These are phyloP conservation scores for Arctia plantaginis DNA, from an alignment of 2,888 invertebrate genomes.

Conservation along the genomic window DNA sequence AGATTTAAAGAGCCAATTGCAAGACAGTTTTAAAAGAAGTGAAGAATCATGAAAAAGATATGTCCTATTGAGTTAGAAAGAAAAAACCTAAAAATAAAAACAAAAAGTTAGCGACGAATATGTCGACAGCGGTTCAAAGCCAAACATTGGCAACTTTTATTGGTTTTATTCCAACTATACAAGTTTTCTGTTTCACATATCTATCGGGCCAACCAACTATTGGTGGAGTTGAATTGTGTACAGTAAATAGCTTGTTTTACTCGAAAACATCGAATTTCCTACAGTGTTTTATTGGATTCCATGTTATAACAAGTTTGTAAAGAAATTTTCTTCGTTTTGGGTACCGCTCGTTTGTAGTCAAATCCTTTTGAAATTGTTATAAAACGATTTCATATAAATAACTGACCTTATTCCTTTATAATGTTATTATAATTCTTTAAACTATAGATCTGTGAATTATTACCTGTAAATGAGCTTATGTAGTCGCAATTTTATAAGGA, in stretches of 20 bases:
- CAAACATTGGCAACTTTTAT: conserved; percentile 77
- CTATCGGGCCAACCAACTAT: conserved; percentile 70
- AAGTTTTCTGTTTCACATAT: conserved; percentile 77
- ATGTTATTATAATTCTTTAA: background rate
- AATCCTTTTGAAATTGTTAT: conserved; percentile 48
- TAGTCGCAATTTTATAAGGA: background rate
- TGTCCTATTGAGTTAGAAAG: conserved; percentile 28
- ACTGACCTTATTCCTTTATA: too few relatives aligned
- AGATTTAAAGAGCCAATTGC: background rate
- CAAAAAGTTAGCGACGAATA: conserved; percentile 51
- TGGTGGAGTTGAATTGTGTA: conserved; percentile 74
- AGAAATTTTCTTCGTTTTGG: conserved; percentile 63
- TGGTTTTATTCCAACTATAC: conserved; percentile 72
- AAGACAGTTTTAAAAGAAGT: conserved; percentile 20
- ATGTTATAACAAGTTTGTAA: conserved; percentile 73
- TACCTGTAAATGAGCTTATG: background rate
- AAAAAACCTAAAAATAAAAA: conserved; percentile 38
- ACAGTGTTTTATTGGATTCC: conserved; percentile 75
- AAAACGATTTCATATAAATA: conserved; percentile 17
- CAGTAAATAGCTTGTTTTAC: conserved; percentile 78
- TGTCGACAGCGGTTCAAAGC: conserved; percentile 61
- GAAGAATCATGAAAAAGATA: conserved; percentile 33
- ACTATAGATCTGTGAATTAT: background rate
- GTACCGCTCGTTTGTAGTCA: conserved; percentile 45
- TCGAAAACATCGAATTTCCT: conserved; percentile 72